phyloP scores from a whole-genome alignment of 2,888 invertebrate genomes.

The Sphaerophoria taeniata region DNA sequence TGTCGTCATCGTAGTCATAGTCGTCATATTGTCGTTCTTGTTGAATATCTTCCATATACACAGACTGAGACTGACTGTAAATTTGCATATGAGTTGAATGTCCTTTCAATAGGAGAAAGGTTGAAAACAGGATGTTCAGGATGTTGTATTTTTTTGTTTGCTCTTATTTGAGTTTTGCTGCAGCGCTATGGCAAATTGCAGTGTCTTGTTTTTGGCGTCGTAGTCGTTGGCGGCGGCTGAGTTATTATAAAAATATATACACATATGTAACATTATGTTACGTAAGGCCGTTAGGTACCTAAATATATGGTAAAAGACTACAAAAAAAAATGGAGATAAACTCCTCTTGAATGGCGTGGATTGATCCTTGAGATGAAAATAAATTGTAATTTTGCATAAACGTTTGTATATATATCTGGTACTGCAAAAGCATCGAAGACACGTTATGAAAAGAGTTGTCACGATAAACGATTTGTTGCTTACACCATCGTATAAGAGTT shows the following conservation, averaged over 20 bases:
- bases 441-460: constrained; percentile 42
- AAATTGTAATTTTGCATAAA: constrained; percentile 74
- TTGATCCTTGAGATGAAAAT: constrained; percentile 74
- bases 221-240: constrained; percentile 34
- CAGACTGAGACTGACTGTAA: constrained; percentile 50
- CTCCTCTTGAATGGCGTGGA: constrained; percentile 66
- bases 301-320: constrained; percentile 5
- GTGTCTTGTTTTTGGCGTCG: constrained; percentile 62
- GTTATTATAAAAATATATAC: constrained; percentile 63
- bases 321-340: constrained; percentile 40
- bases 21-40: constrained; percentile 34
- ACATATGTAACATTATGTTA: constrained; percentile 57
- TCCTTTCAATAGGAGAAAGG: constrained; percentile 69
- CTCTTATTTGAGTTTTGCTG: constrained; percentile 1
- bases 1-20: constrained; percentile 36
- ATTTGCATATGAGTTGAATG: constrained; percentile 73
- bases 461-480: constrained; percentile 67
- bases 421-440: constrained; percentile 41
- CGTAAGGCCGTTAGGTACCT: constrained; percentile 42
- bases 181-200: constrained; percentile 64
- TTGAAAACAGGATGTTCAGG: constrained; percentile 71
- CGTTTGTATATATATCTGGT: constrained; percentile 32
- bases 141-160: constrained; percentile 45
- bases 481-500: neutral
- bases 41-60: constrained; percentile 47